Base-by-base conservation (phyloP, 2,888 invertebrate species). In the Yponomeuta sedellus region DNA sequence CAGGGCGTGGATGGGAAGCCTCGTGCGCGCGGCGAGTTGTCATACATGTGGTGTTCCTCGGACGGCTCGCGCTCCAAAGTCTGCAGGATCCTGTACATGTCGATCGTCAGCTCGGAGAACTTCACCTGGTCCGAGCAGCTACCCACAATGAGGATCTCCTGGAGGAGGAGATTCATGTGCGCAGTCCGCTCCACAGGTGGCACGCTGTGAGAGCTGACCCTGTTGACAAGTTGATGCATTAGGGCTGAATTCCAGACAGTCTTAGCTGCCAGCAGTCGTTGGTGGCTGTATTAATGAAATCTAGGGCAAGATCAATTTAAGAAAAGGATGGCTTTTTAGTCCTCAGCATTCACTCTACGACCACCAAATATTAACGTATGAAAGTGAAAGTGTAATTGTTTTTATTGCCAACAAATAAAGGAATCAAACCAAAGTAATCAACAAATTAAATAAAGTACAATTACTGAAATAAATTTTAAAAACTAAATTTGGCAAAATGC, bases 31-130 rank as follows among this genome's bases (percentile, higher is more conserved):
- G 84, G 92, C 22, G 80, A 89, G 66, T 83, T 64, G 83, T 85
- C 66, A 93, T 86, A 92, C 76, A 95, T 82, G 95, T 95, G 95
- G 64, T 94, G 92, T 71, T 96, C 96, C 74, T 97, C 97, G 73
- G 96, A 95, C 12, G 97, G 97, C 80, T 99, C 98, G 70, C 97
- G 92, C 83, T 99, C 99, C 69, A 99, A 88, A 0, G 97, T 97
- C 88, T 99, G 99, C 68, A 98, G 92, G 95, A 99, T 98, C 75
- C 98, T 93, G 86, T 97, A 99, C 99, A 99, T 99, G 89, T 99
- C 99, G 93, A 99, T 95, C 16, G 98, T 98, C 73, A 99, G 91
- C 86, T 99, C 98, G 72, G 97, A 98, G 89, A 98, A 98, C 87
- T 98, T 98, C 44, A 98, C 97, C 92, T 99, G 98, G 78, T 98